Evolutionary conservation across 2,113 vertebrate species (phyloP).

Genomic region (Oceanodroma tethys): DNA sequence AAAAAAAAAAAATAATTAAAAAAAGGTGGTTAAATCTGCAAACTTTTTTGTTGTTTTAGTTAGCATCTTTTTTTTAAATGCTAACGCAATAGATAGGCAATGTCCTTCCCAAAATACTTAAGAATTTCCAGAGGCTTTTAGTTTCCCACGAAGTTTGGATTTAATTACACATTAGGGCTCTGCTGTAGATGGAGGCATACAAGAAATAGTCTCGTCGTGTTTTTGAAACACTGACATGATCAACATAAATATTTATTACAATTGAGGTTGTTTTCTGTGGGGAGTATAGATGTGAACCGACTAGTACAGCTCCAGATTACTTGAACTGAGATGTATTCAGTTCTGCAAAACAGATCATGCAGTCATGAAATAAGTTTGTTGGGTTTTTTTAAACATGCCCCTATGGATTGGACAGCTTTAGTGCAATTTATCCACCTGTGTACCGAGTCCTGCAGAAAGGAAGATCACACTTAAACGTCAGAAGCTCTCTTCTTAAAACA

Average conservation of each 20-base stretch:
- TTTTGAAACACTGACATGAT: neutral
- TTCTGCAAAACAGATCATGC: neutral
- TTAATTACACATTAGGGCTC: neutral
- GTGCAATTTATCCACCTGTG: neutral
- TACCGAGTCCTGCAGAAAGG: neutral
- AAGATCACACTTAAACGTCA: neutral
- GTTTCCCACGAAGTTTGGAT: neutral
- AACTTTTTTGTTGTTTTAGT: neutral
- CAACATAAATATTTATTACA: neutral
- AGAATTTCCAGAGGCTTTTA: neutral
- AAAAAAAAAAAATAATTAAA: neutral
- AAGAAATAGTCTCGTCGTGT: neutral
- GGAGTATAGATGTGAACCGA: neutral
- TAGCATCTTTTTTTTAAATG: neutral
- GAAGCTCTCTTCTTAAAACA: neutral
- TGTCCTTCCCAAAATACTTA: neutral
- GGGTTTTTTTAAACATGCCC: neutral
- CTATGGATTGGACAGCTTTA: neutral
- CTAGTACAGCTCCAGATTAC: neutral
- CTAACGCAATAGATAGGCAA: neutral
- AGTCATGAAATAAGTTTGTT: neutral
- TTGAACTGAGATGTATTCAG: neutral
- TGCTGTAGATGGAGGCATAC: neutral
- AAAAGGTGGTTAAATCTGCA: neutral
- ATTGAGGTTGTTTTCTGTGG: neutral